Conservation (phyloP, 2,113 vertebrate genomes). For the Cololabis saira region DNA sequence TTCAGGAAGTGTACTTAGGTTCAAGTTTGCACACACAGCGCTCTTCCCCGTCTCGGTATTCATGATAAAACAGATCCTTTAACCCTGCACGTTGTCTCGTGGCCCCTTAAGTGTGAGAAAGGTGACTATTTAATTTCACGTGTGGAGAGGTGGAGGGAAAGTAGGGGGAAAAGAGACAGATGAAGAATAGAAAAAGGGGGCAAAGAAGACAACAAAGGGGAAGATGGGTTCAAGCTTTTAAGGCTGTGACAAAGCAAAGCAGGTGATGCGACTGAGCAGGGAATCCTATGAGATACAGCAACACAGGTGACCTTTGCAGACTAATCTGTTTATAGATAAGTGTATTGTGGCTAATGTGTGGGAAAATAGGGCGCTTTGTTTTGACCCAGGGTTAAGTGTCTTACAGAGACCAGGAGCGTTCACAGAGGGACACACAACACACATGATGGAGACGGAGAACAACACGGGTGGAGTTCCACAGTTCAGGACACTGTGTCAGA, state of each 20-base stretch:
- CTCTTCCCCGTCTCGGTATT: slow-evolving; percentile 47
- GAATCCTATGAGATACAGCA: slow-evolving; percentile 2
- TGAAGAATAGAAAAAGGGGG: background rate
- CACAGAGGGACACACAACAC: slow-evolving; percentile 14
- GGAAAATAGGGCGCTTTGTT: slow-evolving; percentile 56
- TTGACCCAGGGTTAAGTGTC: slow-evolving; percentile 52
- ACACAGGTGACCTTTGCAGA: slow-evolving; percentile 41
- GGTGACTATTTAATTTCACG: slow-evolving; percentile 8
- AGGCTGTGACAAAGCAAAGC: slow-evolving; percentile 7
- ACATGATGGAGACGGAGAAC: background rate
- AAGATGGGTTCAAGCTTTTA: background rate
- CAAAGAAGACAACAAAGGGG: background rate
- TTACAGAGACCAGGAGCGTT: slow-evolving; percentile 9
- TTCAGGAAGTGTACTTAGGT: slow-evolving; percentile 47
- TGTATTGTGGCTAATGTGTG: slow-evolving; percentile 53
- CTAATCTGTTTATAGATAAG: slow-evolving; percentile 67
- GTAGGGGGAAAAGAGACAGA: background rate
- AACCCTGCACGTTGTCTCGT: slow-evolving; percentile 8
- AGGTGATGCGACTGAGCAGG: slow-evolving; percentile 22
- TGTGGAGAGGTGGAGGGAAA: background rate
- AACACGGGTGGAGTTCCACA: slow-evolving; percentile 4
- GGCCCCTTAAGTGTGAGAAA: slow-evolving; percentile 39
- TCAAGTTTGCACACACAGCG: slow-evolving; percentile 1
- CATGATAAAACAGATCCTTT: slow-evolving; percentile 59
- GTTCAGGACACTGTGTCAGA: slow-evolving; percentile 28